phyloP scores from a whole-genome alignment of 2,888 invertebrate genomes.

The Volucella inflata region DNA sequence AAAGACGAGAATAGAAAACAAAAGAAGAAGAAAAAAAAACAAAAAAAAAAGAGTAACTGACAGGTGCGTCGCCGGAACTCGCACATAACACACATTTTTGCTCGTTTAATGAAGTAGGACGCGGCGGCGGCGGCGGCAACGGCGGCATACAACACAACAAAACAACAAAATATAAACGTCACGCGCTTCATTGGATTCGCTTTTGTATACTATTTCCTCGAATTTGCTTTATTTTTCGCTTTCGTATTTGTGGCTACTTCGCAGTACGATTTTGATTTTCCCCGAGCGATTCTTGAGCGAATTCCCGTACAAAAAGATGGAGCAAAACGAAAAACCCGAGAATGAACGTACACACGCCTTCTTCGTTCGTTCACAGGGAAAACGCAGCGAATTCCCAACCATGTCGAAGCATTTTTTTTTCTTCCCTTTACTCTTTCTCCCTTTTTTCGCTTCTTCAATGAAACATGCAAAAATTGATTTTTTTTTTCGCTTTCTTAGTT shows the following conservation, averaged over 20 bases:
- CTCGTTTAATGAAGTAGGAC: too few relatives aligned
- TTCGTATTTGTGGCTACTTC: slow-evolving; percentile 28
- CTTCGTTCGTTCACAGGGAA: slow-evolving; percentile 78
- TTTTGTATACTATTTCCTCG: slow-evolving; percentile 5
- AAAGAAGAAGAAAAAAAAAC: slow-evolving; percentile 44
- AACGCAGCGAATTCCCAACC: slow-evolving; percentile 80
- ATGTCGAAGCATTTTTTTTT: slow-evolving; percentile 62
- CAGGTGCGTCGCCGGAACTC: slow-evolving; percentile 71
- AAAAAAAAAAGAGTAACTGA: slow-evolving; percentile 67
- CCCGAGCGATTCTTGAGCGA: slow-evolving; percentile 46
- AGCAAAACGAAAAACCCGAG: slow-evolving; percentile 76
- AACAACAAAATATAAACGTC: slow-evolving; percentile 57
- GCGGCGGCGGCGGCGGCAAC: slow-evolving; percentile 10
- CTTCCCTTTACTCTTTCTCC: slow-evolving; percentile 51
- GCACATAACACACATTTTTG: slow-evolving; percentile 48
- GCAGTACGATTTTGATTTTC: slow-evolving; percentile 40
- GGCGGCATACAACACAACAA: slow-evolving; percentile 17
- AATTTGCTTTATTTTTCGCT: slow-evolving; percentile 36
- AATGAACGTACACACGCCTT: slow-evolving; percentile 80
- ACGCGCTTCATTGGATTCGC: slow-evolving; percentile 25
- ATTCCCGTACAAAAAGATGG: slow-evolving; percentile 39
- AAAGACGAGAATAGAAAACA: slow-evolving; percentile 58
- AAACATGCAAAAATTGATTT: slow-evolving; percentile 74
- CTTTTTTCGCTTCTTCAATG: neutral
- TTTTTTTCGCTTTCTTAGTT: slow-evolving; percentile 23